Percentiles rank a stretch among this genome's conserved stretches.
These are phyloP conservation scores for Tinea trinotella DNA, from an alignment of 2,888 invertebrate species.

Conservation along the genomic window DNA sequence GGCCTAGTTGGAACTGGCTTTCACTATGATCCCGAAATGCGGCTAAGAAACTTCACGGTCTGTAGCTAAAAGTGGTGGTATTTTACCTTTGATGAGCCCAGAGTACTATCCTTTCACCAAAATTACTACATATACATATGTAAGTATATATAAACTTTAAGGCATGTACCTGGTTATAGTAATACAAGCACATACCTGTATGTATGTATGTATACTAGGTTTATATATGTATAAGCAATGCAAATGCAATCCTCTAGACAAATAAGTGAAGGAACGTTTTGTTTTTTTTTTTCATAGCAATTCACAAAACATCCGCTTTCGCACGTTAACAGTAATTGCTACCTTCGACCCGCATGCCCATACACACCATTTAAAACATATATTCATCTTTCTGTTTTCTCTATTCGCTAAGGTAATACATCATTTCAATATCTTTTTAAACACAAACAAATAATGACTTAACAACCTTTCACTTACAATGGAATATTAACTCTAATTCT, in stretches of 20 bases:
- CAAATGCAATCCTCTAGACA: background rate
- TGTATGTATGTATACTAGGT: no score
- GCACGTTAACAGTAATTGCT: constrained; percentile 17
- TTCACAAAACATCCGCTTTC: constrained; percentile 15
- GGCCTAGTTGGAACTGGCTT: no score
- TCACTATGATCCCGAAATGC: no score
- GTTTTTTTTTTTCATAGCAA: background rate
- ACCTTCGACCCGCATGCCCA: constrained; percentile 8
- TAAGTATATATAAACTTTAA: no score
- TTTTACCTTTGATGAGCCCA: no score
- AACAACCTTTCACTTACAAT: background rate
- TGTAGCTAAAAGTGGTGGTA: no score
- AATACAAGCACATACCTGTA: no score
- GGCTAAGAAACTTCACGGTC: no score
- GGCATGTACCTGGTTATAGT: no score
- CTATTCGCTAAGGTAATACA: constrained; percentile 28
- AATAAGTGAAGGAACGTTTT: background rate
- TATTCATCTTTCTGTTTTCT: constrained; percentile 26
- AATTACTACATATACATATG: no score
- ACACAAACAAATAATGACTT: background rate
- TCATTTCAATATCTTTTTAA: constrained; percentile 25
- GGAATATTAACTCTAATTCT: background rate
- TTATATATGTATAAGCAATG: no score
- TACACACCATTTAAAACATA: constrained; percentile 21
- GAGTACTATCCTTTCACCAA: no score